Conservation (phyloP, 92 coral and sea anemone genomes). For the Palythoa grandiflora region DNA sequence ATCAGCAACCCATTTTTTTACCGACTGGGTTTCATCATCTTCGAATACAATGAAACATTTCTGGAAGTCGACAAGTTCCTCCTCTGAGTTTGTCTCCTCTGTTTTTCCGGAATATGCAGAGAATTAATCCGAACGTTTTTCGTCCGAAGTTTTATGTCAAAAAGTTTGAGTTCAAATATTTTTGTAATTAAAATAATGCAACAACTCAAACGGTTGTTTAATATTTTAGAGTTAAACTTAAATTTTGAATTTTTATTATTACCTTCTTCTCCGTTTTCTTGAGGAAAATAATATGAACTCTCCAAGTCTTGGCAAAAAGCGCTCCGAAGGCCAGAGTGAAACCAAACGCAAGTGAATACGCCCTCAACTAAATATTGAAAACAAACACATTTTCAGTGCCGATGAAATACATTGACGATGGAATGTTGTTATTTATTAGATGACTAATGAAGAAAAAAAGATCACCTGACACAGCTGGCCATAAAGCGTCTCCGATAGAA, state of each 20-base stretch:
- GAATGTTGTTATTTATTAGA: too few species aligned
- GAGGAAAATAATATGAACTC: conserved; percentile 87
- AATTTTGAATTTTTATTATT: neutral
- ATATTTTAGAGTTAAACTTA: neutral
- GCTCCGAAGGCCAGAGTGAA: conserved; percentile 91
- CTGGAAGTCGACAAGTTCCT: too few species aligned
- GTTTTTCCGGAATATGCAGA: too few species aligned
- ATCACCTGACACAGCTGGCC: conserved; percentile 39
- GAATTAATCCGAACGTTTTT: too few species aligned
- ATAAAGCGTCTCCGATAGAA: conserved; percentile 56
- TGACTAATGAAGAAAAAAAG: neutral
- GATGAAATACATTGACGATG: neutral
- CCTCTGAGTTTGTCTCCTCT: too few species aligned
- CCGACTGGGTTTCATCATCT: too few species aligned
- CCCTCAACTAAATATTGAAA: conserved; percentile 53
- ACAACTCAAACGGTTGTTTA: too few species aligned
- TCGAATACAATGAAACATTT: too few species aligned
- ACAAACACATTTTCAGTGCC: neutral
- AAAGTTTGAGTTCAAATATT: too few species aligned
- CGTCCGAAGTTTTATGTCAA: too few species aligned
- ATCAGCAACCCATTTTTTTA: too few species aligned
- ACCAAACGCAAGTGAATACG: conserved; percentile 73
- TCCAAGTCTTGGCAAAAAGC: conserved; percentile 90
- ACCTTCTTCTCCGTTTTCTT: conserved; percentile 80
- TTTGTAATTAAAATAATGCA: too few species aligned